phyloP scores from a whole-genome alignment of 2,888 invertebrate species.

The Chrysomela aeneicollis region DNA sequence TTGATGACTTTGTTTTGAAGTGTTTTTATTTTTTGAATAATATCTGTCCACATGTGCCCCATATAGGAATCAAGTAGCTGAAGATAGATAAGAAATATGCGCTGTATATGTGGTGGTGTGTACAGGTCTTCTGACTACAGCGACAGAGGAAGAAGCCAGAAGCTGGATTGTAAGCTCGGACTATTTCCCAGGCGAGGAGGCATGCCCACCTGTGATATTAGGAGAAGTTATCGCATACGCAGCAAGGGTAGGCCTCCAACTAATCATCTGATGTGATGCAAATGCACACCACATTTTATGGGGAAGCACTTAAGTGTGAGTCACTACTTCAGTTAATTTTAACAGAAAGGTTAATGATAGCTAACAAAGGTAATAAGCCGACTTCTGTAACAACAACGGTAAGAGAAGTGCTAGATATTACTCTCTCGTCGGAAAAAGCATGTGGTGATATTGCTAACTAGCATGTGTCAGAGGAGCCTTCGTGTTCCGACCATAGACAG shows the following conservation, averaged over 20 bases:
- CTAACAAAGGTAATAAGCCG: conserved; percentile 26
- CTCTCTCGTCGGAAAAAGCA: conserved; percentile 11
- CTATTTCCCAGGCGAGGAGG: conserved; percentile 17
- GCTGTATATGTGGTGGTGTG: no score
- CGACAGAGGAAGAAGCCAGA: no score
- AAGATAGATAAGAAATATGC: no score
- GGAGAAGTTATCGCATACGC: background rate
- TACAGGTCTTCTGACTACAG: background rate
- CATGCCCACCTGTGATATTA: background rate
- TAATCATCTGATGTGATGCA: conserved; percentile 25
- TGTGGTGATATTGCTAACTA: conserved; percentile 13
- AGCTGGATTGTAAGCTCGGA: conserved; percentile 11
- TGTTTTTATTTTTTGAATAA: no score
- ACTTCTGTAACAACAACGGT: conserved; percentile 26
- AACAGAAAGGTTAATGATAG: conserved; percentile 14
- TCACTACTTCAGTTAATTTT: conserved; percentile 27
- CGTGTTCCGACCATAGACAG: conserved; percentile 22
- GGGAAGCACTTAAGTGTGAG: conserved; percentile 26
- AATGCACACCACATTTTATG: no score
- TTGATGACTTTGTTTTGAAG: no score
- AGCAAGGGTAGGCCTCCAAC: background rate
- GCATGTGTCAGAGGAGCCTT: conserved; percentile 18
- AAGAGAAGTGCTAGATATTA: conserved; percentile 27
- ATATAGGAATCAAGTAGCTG: no score
- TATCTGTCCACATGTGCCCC: no score